Evolutionary conservation across 2,888 invertebrate species (phyloP).

Genomic region (Amphiduros pacificus): DNA sequence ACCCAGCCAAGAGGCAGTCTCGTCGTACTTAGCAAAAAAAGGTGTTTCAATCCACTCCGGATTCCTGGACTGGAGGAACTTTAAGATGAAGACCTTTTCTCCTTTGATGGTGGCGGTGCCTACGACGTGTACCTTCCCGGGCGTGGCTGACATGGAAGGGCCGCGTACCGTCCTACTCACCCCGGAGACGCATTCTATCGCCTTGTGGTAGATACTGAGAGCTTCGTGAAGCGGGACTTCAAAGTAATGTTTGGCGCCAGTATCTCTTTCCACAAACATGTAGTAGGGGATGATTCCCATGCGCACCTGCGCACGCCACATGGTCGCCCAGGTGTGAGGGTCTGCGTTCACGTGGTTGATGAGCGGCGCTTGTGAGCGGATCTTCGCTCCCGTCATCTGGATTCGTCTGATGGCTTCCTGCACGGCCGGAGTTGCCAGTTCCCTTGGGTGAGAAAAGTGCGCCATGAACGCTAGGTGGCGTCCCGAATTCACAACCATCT

Average conservation of each 20-base stretch:
- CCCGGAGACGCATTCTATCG: slow-evolving; percentile 5
- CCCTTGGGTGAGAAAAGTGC: slow-evolving; percentile 12
- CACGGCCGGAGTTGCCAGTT: slow-evolving; percentile 12
- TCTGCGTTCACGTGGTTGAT: slow-evolving; percentile 16
- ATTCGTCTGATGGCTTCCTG: slow-evolving; percentile 18
- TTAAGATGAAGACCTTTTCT: slow-evolving; percentile 15
- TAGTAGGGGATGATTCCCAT: slow-evolving; percentile 18
- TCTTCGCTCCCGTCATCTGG: slow-evolving; percentile 14
- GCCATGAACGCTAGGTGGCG: slow-evolving; percentile 19
- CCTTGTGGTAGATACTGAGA: slow-evolving; percentile 10
- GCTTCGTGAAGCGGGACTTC: slow-evolving; percentile 12
- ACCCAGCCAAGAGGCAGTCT: slow-evolving; percentile 11
- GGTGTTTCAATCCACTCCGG: slow-evolving; percentile 5
- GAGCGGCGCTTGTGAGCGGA: slow-evolving; percentile 17
- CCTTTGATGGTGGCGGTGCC: slow-evolving; percentile 7
- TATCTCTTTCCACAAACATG: slow-evolving; percentile 20
- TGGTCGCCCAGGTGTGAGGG: slow-evolving; percentile 7
- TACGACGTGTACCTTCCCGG: slow-evolving; percentile 18
- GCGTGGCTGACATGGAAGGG: slow-evolving; percentile 14
- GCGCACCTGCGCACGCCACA: slow-evolving; percentile 19
- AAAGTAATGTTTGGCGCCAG: slow-evolving; percentile 21
- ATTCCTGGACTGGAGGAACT: slow-evolving; percentile 15
- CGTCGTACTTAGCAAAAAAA: slow-evolving; percentile 20
- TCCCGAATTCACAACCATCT: slow-evolving; percentile 11
- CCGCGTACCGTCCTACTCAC: slow-evolving; percentile 12